Percentiles rank a stretch among this genome's conserved stretches.
These are phyloP conservation scores for Syritta pipiens DNA, from an alignment of 2,888 invertebrate species.

Conservation along the genomic window DNA sequence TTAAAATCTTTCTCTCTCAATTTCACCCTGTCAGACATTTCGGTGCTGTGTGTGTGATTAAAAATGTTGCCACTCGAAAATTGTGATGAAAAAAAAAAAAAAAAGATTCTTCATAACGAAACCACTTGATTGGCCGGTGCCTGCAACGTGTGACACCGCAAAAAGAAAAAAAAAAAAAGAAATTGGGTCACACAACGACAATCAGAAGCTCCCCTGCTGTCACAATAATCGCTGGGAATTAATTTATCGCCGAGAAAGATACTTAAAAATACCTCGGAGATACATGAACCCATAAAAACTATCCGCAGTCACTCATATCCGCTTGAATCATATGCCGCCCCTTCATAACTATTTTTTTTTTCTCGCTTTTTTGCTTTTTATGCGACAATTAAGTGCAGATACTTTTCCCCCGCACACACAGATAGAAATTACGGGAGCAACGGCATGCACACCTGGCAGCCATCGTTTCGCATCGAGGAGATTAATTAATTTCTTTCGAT, in stretches of 20 bases:
- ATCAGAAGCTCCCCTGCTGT: conserved; percentile 12
- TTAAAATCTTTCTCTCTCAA: no score
- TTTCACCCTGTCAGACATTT: no score
- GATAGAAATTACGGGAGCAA: not conserved
- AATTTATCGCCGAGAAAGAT: conserved; percentile 5
- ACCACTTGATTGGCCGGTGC: no score
- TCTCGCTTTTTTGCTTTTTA: conserved; percentile 14
- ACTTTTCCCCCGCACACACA: not conserved
- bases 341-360: conserved; percentile 3
- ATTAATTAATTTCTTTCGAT: conserved; percentile 25
- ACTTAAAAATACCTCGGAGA: not conserved
- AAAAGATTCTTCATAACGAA: no score
- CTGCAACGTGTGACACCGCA: no score
- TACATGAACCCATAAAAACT: not conserved
- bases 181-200: not conserved
- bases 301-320: not conserved
- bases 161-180: no score
- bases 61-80: no score
- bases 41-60: no score
- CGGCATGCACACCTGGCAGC: conserved; percentile 16
- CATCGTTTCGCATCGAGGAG: conserved; percentile 13
- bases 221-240: conserved; percentile 24
- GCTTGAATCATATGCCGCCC: conserved; percentile 35
- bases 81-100: no score
- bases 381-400: conserved; percentile 33